These are phyloP conservation scores for Caenorhabditis macrosperma DNA, from an alignment of 2,888 invertebrate species.

Conservation along the genomic window DNA sequence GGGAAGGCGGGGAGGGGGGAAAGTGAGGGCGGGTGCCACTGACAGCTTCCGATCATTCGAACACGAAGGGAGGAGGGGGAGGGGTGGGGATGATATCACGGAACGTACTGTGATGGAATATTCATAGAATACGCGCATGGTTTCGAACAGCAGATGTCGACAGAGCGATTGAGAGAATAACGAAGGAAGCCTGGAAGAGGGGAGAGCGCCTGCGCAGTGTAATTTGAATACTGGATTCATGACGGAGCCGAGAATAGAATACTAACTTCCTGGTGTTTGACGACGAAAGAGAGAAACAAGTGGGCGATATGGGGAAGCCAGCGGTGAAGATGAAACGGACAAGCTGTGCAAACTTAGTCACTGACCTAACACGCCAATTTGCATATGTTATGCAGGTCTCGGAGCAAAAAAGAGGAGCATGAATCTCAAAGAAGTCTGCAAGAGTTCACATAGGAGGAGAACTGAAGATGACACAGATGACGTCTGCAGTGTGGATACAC, in stretches of 20 bases:
- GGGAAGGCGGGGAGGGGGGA: neutral
- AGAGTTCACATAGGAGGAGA: neutral
- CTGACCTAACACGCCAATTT: slow-evolving; percentile 3
- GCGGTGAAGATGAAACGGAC: neutral
- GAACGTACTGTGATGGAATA: slow-evolving; percentile 1
- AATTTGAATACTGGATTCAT: slow-evolving; percentile 38
- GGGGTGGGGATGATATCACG: neutral
- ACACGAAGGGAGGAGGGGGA: neutral
- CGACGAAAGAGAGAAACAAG: neutral
- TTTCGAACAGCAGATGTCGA: slow-evolving; percentile 39
- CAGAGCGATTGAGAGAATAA: neutral
- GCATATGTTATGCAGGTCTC: neutral
- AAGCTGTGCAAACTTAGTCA: neutral
- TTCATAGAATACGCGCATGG: slow-evolving; percentile 20
- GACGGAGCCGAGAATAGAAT: slow-evolving; percentile 16
- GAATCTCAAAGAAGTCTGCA: neutral
- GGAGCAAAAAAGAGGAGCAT: neutral
- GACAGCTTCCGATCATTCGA: slow-evolving; percentile 39
- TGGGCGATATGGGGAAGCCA: neutral
- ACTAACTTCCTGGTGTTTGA: slow-evolving; percentile 18
- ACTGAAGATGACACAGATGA: slow-evolving; percentile 14
- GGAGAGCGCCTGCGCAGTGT: slow-evolving; percentile 19
- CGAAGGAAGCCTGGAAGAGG: slow-evolving; percentile 8
- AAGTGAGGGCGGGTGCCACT: neutral
- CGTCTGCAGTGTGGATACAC: slow-evolving; percentile 18